These are phyloP conservation scores for Chelonia mydas DNA, from an alignment of 2,797 vertebrate species.

Conservation along the genomic window DNA sequence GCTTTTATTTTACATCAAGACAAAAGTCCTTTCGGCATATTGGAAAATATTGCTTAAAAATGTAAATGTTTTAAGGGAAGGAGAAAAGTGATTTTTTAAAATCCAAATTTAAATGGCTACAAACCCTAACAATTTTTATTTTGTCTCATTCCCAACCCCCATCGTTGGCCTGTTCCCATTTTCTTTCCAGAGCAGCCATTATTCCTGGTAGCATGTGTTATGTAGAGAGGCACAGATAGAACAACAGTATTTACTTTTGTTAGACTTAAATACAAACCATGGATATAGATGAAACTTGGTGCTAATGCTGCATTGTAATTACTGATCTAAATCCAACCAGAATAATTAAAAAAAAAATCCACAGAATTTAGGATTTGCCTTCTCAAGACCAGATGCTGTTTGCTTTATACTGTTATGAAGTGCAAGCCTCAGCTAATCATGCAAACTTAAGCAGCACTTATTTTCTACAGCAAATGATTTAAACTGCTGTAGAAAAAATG, in stretches of 20 bases:
- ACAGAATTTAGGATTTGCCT: not conserved
- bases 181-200: not conserved
- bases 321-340: not conserved
- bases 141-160: not conserved
- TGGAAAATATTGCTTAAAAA: constrained; percentile 13
- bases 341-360: not conserved
- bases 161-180: not conserved
- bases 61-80: not conserved
- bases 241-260: not conserved
- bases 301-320: not conserved
- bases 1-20: constrained; percentile 23
- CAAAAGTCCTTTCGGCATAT: not conserved
- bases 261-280: not conserved
- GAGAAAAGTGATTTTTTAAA: not conserved
- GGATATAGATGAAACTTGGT: not conserved
- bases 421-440: constrained; percentile 12
- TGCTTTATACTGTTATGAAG: constrained; percentile 7
- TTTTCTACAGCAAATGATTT: not conserved
- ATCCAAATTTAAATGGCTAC: not conserved
- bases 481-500: not conserved
- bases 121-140: constrained; percentile 6
- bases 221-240: not conserved
- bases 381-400: constrained; percentile 14
- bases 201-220: not conserved
- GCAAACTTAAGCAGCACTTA: not conserved